Conservation (phyloP, 2,797 vertebrate genomes). For the Sebastes vulpes region DNA sequence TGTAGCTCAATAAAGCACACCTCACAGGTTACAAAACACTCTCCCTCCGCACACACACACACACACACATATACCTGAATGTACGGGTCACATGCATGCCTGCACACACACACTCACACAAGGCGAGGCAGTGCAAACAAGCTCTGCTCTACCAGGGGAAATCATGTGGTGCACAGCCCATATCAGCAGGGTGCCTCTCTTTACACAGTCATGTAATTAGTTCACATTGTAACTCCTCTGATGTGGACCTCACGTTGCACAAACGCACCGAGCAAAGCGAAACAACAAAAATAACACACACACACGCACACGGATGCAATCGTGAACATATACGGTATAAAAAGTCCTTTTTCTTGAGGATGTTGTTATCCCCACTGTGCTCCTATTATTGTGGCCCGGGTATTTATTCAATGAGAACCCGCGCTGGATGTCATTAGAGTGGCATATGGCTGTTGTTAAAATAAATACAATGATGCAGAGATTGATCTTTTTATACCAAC, state of each 20-base stretch:
- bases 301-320: not conserved
- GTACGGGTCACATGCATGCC: constrained; percentile 49
- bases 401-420: constrained; percentile 36
- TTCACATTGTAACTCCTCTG: constrained; percentile 74
- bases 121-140: constrained; percentile 63
- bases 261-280: constrained; percentile 36
- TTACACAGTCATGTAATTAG: constrained; percentile 82
- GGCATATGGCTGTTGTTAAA: constrained; percentile 25
- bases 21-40: constrained; percentile 54
- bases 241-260: constrained; percentile 65
- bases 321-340: not conserved
- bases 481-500: constrained; percentile 39
- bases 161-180: constrained; percentile 79
- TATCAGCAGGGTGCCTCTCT: constrained; percentile 78
- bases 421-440: constrained; percentile 27
- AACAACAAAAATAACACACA: not conserved
- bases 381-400: not conserved
- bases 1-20: constrained; percentile 67
- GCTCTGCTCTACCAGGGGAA: constrained; percentile 80
- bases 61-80: constrained; percentile 14
- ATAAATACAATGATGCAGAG: constrained; percentile 37
- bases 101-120: constrained; percentile 17
- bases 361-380: constrained; percentile 13
- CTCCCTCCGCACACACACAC: constrained; percentile 1
- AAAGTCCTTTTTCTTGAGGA: not conserved